Base-by-base conservation (phyloP, 2,888 invertebrate genomes). In the Lypha dubia region DNA sequence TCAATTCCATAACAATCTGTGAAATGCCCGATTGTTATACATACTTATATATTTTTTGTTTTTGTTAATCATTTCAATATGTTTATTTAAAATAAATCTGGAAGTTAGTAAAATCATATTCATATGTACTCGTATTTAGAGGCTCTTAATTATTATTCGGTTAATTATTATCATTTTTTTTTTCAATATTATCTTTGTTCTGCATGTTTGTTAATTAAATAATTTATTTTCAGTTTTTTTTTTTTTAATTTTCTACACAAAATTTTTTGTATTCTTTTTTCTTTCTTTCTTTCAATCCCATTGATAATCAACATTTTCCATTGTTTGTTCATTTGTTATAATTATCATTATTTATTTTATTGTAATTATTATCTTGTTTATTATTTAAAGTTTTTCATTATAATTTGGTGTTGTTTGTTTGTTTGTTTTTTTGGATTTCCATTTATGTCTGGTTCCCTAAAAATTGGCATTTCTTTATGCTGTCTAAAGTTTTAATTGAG, bases 401-500 rank as follows among this genome's bases (percentile, higher is more conserved):
- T 60, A 75, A 20, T 74, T 84, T 74, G 80, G 74, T 80, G 68
- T 80, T 63, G n/a, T 49, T n/a, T 24, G 9, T 67, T 56, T n/a
- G 15, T 76, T 53, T 20, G 28, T 51, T 44, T 46, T 15, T 51
- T 51, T 71, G 9, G 41, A 63, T 79, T 67, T 15, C 65, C 58
- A 24, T 35, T 22, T 17, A 17, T 49, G 7, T 62, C 49, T 70
- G 63, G 68, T 84, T 84, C 68, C 75, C 70, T 75, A 80, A 75
- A 73, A 68, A 56, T 62, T 70, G 75, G 46, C n/a, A 17, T 58
- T 28, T 28, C 62, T 24, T 58, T 53, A n/a, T 46, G 22, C 28
- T 53, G 41, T 46, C 32, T 60, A 58, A 79, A 63, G 11, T 38
- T 63, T 51, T 20, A 65, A 38, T 53, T 73, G 38, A 53, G 62